Conservation (phyloP, 2,113 vertebrate species). For the Clarias macrocephalus region DNA sequence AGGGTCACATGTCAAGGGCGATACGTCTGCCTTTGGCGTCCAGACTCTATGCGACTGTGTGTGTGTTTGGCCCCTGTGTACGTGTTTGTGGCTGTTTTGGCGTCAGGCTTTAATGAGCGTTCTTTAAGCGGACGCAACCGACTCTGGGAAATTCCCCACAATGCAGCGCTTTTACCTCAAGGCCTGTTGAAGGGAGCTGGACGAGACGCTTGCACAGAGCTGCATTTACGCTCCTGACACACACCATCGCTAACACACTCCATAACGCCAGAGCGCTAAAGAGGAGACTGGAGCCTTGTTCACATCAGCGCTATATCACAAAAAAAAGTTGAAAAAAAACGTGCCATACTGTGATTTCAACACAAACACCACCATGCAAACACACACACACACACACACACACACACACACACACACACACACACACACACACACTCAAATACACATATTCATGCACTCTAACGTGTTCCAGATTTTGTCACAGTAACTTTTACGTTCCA, state of each 20-base stretch:
- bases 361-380: background rate
- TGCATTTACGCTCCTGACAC: conserved; percentile 16
- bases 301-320: background rate
- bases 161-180: conserved; percentile 65
- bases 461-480: conserved; percentile 40
- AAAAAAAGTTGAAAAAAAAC: background rate
- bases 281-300: conserved; percentile 8
- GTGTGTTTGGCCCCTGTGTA: conserved; percentile 12
- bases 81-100: conserved; percentile 62
- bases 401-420: conserved; percentile 13
- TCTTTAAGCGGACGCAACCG: conserved; percentile 58
- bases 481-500: conserved; percentile 18
- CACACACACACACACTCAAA: background rate
- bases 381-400: background rate
- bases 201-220: conserved; percentile 4
- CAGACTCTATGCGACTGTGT: conserved; percentile 22
- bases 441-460: background rate
- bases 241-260: background rate
- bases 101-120: conserved; percentile 62
- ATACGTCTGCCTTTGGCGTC: conserved; percentile 20
- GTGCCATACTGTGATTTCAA: background rate
- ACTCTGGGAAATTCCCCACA: conserved; percentile 65
- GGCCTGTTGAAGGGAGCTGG: background rate
- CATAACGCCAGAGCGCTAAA: background rate
- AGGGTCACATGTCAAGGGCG: conserved; percentile 27